Conservation (phyloP, 2,888 invertebrate genomes). For the Melinaea marsaeus region DNA sequence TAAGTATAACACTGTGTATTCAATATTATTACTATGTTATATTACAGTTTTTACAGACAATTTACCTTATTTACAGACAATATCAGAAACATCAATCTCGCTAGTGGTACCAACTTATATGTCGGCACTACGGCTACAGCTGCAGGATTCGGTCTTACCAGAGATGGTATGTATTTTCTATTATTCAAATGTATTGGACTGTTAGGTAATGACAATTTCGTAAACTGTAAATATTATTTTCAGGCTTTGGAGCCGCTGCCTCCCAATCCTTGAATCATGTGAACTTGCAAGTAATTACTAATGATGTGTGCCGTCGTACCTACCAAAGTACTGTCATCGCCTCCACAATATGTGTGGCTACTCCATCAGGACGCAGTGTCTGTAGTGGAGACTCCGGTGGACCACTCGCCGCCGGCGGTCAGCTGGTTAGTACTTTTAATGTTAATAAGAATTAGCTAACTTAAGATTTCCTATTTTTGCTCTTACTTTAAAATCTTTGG, state of each 20-base stretch:
- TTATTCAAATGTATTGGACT: not conserved
- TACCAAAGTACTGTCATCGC: constrained; percentile 46
- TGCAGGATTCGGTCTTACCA: constrained; percentile 43
- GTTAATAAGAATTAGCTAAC: not conserved
- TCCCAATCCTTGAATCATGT: constrained; percentile 29
- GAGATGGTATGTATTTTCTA: constrained; percentile 23
- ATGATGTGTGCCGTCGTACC: constrained; percentile 45
- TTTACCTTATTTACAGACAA: constrained; percentile 31
- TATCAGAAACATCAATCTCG: constrained; percentile 37
- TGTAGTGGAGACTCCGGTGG: constrained; percentile 57
- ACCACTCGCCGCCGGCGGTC: constrained; percentile 32
- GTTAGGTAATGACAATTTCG: constrained; percentile 18
- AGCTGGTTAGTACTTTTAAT: constrained; percentile 11
- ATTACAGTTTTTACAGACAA: not conserved
- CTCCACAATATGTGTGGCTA: constrained; percentile 52
- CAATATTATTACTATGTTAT: not conserved
- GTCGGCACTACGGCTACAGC: constrained; percentile 37
- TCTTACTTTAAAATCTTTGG: no score
- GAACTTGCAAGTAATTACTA: constrained; percentile 45
- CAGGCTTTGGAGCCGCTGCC: constrained; percentile 18
- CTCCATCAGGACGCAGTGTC: constrained; percentile 44
- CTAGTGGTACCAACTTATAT: constrained; percentile 35
- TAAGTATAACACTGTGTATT: constrained; percentile 11
- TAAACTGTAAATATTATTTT: constrained; percentile 1
- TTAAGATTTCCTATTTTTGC: no score